Evolutionary conservation across 2,113 vertebrate genomes (phyloP), one percentile per base, ranked within the genome.

Genomic region (Terrapene triunguis): DNA sequence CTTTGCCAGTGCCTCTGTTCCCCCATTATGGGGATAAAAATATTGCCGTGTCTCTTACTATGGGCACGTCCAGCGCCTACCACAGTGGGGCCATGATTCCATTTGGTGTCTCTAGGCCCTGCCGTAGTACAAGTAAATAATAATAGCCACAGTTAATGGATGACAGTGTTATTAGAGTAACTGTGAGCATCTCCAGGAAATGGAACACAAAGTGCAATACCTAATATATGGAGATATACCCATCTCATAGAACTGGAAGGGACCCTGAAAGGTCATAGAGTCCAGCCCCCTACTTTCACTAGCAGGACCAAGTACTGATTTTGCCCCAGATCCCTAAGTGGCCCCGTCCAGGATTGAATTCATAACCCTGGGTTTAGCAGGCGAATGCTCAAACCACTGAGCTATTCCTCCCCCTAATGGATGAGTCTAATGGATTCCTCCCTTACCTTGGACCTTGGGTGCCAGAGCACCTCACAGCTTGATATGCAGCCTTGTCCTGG

Each of bases 41-140:
- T 53, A 16, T 24, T 54, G 17, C 29, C 72, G 44, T 19, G 4
- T 94, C 90, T 84, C 62, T 48, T 51, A 24, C n/a, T 44, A 35
- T 0, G 0, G 24, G 22, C 1, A 0, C 1, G 19, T 65, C 25
- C 1, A 2, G 54, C 72, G 10, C 79, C 62, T 51, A 35, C 54
- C 32, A 12, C 87, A 92, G 54, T 78, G 74, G 38, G 27, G 8
- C 19, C 47, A 47, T 19, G 50, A 1, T 13, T 17, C 42, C 47
- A 2, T 54, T 29, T 21, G 84, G 50, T 85, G 38, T 85, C 80
- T 65, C 1, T 1, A n/a, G 89, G 22, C 50, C 2, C 74, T 69
- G n/a, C 27, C 82, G 14, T 3, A 44, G 48, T 21, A 8, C 69
- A 76, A 76, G 25, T 79, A 32, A 94, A 27, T 84, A 12, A 0